A percentile compares a stretch with the other conserved stretches of the same genome.
These are phyloP conservation scores for Ichneumon xanthorius DNA, from an alignment of 2,888 invertebrate genomes.

Conservation along the genomic window DNA sequence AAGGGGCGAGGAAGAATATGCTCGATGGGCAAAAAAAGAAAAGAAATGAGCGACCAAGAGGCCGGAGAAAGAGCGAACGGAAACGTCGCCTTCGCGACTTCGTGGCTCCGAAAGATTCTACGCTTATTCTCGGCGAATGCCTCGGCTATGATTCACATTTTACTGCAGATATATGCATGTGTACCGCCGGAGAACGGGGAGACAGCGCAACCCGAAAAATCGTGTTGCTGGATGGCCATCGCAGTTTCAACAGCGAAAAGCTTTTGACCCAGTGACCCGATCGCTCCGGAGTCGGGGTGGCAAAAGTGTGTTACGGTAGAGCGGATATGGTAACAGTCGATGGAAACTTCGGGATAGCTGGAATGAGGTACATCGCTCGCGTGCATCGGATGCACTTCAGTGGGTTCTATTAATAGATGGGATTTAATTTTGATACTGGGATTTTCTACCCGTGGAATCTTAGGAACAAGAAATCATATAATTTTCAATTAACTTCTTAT, in stretches of 20 bases:
- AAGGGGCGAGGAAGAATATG: constrained; percentile 9
- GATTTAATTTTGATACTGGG: neutral
- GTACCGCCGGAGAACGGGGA: neutral
- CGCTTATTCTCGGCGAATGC: constrained; percentile 48
- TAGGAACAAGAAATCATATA: neutral
- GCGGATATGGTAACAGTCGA: constrained; percentile 12
- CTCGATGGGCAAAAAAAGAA: constrained; percentile 10
- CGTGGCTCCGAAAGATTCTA: constrained; percentile 57
- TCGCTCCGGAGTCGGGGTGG: neutral
- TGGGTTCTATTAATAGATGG: neutral
- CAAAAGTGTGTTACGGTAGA: neutral
- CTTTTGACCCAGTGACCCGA: constrained; percentile 50
- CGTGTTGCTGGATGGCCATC: constrained; percentile 4
- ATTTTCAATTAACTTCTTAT: neutral
- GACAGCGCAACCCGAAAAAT: constrained; percentile 31
- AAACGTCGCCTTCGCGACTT: constrained; percentile 41
- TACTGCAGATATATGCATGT: neutral
- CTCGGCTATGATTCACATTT: constrained; percentile 59
- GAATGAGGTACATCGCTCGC: neutral
- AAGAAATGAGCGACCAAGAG: constrained; percentile 19
- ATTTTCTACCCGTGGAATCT: neutral
- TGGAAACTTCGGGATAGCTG: constrained; percentile 23
- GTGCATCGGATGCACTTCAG: constrained; percentile 4
- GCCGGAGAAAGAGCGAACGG: neutral
- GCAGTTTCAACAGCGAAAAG: constrained; percentile 24